A percentile compares a stretch with the other conserved stretches of the same genome.
phyloP scores from a whole-genome alignment of 2,888 invertebrate species.

The Lingula anatina region DNA sequence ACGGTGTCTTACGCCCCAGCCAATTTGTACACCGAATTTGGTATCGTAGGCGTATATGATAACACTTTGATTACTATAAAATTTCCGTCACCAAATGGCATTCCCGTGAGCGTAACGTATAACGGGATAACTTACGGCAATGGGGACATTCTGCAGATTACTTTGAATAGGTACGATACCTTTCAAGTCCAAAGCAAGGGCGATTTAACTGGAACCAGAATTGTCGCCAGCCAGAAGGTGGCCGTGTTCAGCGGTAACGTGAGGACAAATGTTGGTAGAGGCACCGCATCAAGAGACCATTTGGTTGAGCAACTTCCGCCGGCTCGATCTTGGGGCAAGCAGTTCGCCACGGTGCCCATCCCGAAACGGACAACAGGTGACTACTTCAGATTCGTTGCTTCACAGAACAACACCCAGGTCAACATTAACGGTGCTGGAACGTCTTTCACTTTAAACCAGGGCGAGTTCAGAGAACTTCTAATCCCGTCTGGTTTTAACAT shows the following conservation, averaged over 20 bases:
- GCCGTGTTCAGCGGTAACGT: conserved; percentile 16
- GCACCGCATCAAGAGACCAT: conserved; percentile 14
- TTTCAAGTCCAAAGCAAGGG: conserved; percentile 3
- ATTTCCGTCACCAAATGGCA: neutral
- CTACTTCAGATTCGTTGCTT: conserved; percentile 7
- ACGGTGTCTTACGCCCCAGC: neutral
- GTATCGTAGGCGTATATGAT: neutral
- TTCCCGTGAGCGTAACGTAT: neutral
- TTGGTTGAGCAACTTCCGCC: conserved; percentile 18
- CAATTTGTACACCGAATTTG: neutral
- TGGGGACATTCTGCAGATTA: neutral
- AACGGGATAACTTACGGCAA: neutral
- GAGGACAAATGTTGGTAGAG: conserved; percentile 11
- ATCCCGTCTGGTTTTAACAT: neutral
- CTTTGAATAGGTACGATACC: conserved; percentile 5
- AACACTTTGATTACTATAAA: neutral
- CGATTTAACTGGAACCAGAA: conserved; percentile 15
- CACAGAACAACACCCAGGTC: neutral
- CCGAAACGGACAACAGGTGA: conserved; percentile 14
- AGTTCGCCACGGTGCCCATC: conserved; percentile 15
- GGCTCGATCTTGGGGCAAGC: conserved; percentile 14
- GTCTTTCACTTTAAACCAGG: neutral
- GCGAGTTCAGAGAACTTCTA: conserved; percentile 4
- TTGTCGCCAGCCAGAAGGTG: conserved; percentile 10
- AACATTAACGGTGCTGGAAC: neutral